A percentile compares a stretch with the other conserved stretches of the same genome.
These are phyloP conservation scores for Phenganax stokvisi DNA, from an alignment of 92 coral and sea anemone genomes.

Conservation along the genomic window DNA sequence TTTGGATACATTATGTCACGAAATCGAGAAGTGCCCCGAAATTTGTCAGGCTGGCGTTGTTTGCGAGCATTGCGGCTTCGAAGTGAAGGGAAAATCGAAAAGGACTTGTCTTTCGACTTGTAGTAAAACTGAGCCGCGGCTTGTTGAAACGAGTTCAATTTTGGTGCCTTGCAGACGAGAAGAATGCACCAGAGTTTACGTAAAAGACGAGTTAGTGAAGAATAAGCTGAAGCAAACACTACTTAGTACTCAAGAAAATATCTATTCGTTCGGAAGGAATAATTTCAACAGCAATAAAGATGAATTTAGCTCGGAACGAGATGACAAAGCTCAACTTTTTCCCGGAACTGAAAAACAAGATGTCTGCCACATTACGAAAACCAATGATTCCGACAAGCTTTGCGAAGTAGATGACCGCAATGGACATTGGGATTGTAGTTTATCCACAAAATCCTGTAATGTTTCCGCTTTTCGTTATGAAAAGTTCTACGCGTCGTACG, in stretches of 20 bases:
- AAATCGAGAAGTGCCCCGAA: conserved; percentile 45
- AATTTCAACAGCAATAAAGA: no score
- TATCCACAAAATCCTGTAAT: conserved; percentile 40
- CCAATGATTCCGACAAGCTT: background rate
- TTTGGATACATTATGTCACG: conserved; percentile 49
- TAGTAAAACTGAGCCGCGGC: conserved; percentile 28
- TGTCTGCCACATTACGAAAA: conserved; percentile 6
- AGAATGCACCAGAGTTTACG: conserved; percentile 26
- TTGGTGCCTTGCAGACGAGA: conserved; percentile 41
- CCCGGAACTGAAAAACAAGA: conserved; percentile 20
- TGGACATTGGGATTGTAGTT: conserved; percentile 46
- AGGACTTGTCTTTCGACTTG: conserved; percentile 60
- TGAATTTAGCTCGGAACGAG: background rate
- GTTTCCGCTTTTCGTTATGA: conserved; percentile 45
- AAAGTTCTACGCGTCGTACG: conserved; percentile 40
- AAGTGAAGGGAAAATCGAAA: conserved; percentile 51
- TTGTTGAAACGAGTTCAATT: conserved; percentile 37
- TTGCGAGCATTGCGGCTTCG: conserved; percentile 52
- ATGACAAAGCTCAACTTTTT: background rate
- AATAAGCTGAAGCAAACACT: background rate
- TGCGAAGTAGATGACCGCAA: conserved; percentile 22
- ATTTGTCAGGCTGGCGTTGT: conserved; percentile 61
- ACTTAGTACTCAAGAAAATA: background rate
- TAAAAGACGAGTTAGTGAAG: background rate
- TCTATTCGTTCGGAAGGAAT: conserved; percentile 24